phyloP scores from a whole-genome alignment of 64 coral and sea anemone species.

The Montipora cactus region DNA sequence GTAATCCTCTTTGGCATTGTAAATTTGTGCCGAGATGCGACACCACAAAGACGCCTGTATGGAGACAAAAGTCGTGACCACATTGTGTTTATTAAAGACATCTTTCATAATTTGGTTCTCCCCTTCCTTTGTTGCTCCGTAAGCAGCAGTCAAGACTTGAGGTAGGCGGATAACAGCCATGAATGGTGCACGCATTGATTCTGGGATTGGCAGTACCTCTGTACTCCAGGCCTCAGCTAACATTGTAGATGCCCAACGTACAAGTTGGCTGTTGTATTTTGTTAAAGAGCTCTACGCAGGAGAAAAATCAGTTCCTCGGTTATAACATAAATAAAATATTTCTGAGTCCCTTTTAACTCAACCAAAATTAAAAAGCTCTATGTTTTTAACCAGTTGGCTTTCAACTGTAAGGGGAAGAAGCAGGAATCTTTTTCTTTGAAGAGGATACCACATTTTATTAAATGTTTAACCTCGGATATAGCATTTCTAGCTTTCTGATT shows the following conservation, averaged over 20 bases:
- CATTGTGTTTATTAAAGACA: constrained; percentile 61
- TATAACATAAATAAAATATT: not conserved
- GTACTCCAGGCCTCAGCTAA: constrained; percentile 81
- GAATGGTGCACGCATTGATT: constrained; percentile 80
- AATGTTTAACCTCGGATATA: too few relatives aligned
- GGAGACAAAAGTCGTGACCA: constrained; percentile 57
- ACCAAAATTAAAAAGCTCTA: not conserved
- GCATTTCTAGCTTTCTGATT: too few relatives aligned
- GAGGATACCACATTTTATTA: too few relatives aligned
- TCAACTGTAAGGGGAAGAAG: too few relatives aligned
- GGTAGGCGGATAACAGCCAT: constrained; percentile 85
- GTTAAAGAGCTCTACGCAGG: constrained; percentile 51
- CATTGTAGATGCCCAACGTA: constrained; percentile 78
- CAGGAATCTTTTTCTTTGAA: too few relatives aligned
- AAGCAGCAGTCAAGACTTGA: constrained; percentile 50
- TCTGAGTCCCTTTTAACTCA: not conserved
- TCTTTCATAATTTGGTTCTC: constrained; percentile 33
- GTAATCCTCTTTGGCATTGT: constrained; percentile 81
- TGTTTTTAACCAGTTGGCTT: not conserved
- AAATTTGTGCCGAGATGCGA: constrained; percentile 76
- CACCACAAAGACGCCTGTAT: constrained; percentile 91
- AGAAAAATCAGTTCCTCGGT: not conserved
- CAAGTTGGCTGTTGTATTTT: constrained; percentile 69
- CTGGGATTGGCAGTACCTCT: constrained; percentile 74
- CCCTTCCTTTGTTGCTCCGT: constrained; percentile 55